These are phyloP conservation scores for Thunnus maccoyii DNA, from an alignment of 2,113 vertebrate genomes.

Conservation along the genomic window DNA sequence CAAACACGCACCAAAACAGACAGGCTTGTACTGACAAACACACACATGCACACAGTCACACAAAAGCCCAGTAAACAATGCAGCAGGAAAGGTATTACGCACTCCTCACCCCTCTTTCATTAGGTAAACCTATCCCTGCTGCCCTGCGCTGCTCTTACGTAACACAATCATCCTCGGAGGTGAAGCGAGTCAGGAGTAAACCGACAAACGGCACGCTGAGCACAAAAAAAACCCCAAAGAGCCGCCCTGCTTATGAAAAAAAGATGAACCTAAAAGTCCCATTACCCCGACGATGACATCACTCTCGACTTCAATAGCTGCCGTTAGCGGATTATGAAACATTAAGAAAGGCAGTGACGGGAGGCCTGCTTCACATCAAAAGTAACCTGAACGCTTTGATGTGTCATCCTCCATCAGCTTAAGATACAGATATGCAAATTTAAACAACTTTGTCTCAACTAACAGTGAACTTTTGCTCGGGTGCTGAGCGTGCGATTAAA, in stretches of 20 bases:
- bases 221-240: background rate
- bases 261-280: conserved; percentile 28
- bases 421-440: background rate
- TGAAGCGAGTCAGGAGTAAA: conserved; percentile 37
- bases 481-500: background rate
- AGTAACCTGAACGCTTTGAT: conserved; percentile 7
- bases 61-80: conserved; percentile 43
- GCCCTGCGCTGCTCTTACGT: conserved; percentile 19
- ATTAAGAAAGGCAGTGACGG: background rate
- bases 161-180: conserved; percentile 48
- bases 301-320: conserved; percentile 18
- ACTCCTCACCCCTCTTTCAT: conserved; percentile 31
- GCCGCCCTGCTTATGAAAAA: conserved; percentile 26
- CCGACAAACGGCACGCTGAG: background rate
- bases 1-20: conserved; percentile 11
- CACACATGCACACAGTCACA: conserved; percentile 13
- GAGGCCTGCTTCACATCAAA: conserved; percentile 26
- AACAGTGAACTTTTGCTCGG: background rate
- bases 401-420: background rate
- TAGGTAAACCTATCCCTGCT: conserved; percentile 32
- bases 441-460: background rate
- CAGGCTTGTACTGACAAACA: background rate
- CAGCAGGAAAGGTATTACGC: conserved; percentile 47
- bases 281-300: conserved; percentile 36
- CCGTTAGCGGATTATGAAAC: conserved; percentile 35